Conservation (phyloP, 1,140 invertebrate species). For the Drosophila auraria region DNA sequence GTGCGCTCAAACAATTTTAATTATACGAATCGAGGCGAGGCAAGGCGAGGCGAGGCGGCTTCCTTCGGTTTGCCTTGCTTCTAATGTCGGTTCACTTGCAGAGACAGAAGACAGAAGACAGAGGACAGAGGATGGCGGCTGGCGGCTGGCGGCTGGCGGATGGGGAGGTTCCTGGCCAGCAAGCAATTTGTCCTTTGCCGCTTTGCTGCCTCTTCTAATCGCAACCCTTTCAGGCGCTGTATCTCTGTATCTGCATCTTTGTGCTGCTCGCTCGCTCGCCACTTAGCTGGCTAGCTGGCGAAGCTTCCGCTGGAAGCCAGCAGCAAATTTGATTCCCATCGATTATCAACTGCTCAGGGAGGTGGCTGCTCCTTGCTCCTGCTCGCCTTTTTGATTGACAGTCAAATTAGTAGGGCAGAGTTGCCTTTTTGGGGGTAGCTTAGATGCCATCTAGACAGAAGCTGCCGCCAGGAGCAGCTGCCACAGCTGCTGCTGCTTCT, state of each 20-base stretch:
- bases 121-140: not conserved
- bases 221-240: slow-evolving; percentile 31
- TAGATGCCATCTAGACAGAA: slow-evolving; percentile 24
- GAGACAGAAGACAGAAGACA: not conserved
- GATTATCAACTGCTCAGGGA: slow-evolving; percentile 62
- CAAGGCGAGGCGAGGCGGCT: slow-evolving; percentile 21
- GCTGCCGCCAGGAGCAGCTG: slow-evolving; percentile 12
- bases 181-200: slow-evolving; percentile 64
- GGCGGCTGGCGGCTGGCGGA: not conserved
- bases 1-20: slow-evolving; percentile 62
- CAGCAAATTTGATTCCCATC: slow-evolving; percentile 81
- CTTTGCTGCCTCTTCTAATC: slow-evolving; percentile 59
- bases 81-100: slow-evolving; percentile 75
- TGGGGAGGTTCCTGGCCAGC: slow-evolving; percentile 27
- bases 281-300: slow-evolving; percentile 15
- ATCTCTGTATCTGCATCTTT: slow-evolving; percentile 21
- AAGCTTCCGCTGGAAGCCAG: slow-evolving; percentile 19
- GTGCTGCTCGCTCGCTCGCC: slow-evolving; percentile 33
- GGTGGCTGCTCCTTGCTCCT: not conserved
- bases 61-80: slow-evolving; percentile 33
- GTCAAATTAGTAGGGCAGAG: slow-evolving; percentile 69
- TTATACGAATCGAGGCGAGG: slow-evolving; percentile 60
- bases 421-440: slow-evolving; percentile 28
- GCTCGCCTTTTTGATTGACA: slow-evolving; percentile 74
- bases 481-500: slow-evolving; percentile 8